phyloP scores from a whole-genome alignment of 2,113 vertebrate species.

The Xiphophorus maculatus region DNA sequence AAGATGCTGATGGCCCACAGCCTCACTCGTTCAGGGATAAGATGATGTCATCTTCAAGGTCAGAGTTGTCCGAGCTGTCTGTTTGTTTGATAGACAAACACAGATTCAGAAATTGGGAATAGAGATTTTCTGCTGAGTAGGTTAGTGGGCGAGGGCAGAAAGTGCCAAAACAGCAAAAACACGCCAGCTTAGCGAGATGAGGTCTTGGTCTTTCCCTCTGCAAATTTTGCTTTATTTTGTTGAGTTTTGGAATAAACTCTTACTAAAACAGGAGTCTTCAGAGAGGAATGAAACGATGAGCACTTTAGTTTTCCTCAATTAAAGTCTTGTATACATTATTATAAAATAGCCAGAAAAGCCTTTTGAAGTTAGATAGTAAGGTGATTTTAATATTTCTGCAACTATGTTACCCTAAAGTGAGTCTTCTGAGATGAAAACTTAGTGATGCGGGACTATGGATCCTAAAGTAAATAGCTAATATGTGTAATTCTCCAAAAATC shows the following conservation, averaged over 20 bases:
- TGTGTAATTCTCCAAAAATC: background rate
- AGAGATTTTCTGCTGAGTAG: conserved; percentile 28
- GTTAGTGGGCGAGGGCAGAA: conserved; percentile 32
- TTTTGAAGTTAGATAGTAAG: no score
- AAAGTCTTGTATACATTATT: background rate
- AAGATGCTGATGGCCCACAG: conserved; percentile 1
- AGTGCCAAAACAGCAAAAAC: conserved; percentile 36
- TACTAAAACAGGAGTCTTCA: conserved; percentile 5
- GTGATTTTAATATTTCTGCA: background rate
- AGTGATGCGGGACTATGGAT: background rate
- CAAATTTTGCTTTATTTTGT: conserved; percentile 8
- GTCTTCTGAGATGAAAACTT: background rate
- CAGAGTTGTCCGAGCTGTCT: conserved; percentile 96
- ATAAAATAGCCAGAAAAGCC: background rate
- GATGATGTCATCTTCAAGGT: conserved; percentile 98
- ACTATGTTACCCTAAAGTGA: background rate
- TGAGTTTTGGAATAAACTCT: background rate
- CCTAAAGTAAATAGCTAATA: background rate
- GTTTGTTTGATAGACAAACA: conserved; percentile 78
- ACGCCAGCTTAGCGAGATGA: conserved; percentile 6
- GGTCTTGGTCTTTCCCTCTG: background rate
- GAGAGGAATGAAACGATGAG: conserved; percentile 6
- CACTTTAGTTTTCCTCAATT: background rate
- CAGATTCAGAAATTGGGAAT: conserved; percentile 40
- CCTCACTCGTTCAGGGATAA: conserved; percentile 86